These are phyloP conservation scores for Procambarus virginalis DNA, from an alignment of 1,140 invertebrate genomes.

Conservation along the genomic window DNA sequence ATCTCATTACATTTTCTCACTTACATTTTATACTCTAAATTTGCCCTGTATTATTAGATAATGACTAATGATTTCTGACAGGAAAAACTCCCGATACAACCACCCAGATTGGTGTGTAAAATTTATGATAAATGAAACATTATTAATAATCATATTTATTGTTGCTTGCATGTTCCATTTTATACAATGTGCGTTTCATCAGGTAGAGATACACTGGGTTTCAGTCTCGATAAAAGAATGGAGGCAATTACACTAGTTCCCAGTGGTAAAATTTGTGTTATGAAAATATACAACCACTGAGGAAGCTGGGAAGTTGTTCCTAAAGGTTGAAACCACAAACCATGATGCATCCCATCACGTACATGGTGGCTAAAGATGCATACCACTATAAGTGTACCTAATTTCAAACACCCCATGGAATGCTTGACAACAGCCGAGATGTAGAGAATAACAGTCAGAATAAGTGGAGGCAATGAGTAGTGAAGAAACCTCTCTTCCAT, in stretches of 20 bases:
- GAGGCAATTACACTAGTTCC: neutral
- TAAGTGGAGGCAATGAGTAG: constrained; percentile 33
- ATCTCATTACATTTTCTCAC: too few relatives aligned
- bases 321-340: constrained; percentile 41
- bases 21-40: too few relatives aligned
- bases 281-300: constrained; percentile 33
- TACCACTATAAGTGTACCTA: constrained; percentile 19
- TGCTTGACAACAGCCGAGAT: constrained; percentile 10
- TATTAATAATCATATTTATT: too few relatives aligned
- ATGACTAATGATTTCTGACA: too few relatives aligned
- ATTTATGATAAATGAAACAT: too few relatives aligned
- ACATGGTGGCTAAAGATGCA: constrained; percentile 45
- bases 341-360: constrained; percentile 41
- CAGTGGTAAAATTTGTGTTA: constrained; percentile 22
- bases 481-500: constrained; percentile 47
- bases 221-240: neutral
- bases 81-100: too few relatives aligned
- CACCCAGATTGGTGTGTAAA: too few relatives aligned
- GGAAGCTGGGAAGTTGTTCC: constrained; percentile 27
- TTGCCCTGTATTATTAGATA: too few relatives aligned
- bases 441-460: constrained; percentile 3
- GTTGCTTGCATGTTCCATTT: too few relatives aligned
- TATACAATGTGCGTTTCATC: neutral
- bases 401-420: constrained; percentile 28
- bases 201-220: neutral